phyloP scores from a whole-genome alignment of 1,140 invertebrate genomes.

The Polypedilum pembai region DNA sequence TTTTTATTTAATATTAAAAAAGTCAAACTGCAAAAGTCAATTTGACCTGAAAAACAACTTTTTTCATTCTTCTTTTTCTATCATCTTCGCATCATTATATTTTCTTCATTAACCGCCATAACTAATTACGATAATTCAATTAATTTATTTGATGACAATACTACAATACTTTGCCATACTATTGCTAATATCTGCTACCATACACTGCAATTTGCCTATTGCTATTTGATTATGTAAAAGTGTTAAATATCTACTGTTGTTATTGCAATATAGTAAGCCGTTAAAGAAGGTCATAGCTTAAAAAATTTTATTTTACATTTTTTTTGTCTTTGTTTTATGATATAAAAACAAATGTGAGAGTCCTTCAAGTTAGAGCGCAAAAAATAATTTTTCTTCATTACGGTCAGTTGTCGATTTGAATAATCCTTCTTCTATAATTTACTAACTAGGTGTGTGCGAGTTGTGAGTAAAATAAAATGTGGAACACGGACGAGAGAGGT shows the following conservation, averaged over 20 bases:
- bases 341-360: not conserved
- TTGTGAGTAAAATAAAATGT: not conserved
- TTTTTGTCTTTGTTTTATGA: not conserved
- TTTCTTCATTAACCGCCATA: not conserved
- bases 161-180: not conserved
- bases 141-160: not conserved
- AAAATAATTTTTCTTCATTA: not conserved
- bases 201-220: no score
- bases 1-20: no score
- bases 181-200: no score
- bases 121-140: not conserved
- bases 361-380: not conserved
- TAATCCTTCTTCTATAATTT: slow-evolving; percentile 8
- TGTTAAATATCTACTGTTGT: not conserved
- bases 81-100: not conserved
- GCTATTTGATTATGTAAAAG: not conserved
- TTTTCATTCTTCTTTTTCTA: not conserved
- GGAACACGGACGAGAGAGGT: slow-evolving; percentile 1
- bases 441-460: not conserved
- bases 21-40: no score
- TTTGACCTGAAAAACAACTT: no score
- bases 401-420: not conserved
- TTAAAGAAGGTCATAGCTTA: not conserved
- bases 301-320: not conserved
- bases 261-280: not conserved